Conservation (phyloP, 2,113 vertebrate species). For the Ifrita kowaldi region DNA sequence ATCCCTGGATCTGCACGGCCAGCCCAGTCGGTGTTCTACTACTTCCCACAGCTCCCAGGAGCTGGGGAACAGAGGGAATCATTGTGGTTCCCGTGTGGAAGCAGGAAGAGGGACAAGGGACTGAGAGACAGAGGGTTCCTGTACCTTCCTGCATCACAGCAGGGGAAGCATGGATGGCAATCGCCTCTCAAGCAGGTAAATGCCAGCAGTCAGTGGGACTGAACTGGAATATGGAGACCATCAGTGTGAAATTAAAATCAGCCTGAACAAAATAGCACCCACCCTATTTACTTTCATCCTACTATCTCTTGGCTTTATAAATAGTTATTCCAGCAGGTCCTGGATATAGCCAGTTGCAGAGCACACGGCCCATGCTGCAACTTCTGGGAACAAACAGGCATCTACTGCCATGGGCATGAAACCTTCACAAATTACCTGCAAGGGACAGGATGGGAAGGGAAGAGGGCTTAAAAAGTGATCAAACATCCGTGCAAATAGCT, state of each 20-base stretch:
- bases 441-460: background rate
- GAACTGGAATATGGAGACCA: background rate
- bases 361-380: background rate
- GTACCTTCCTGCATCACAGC: background rate
- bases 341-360: background rate
- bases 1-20: background rate
- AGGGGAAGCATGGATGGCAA: background rate
- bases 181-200: background rate
- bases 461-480: background rate
- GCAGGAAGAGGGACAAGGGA: background rate
- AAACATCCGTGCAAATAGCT: background rate
- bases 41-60: background rate
- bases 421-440: background rate
- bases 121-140: background rate
- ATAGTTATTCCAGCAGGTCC: background rate
- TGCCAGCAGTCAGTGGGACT: background rate
- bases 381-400: background rate
- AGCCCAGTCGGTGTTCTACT: background rate
- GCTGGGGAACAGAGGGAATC: background rate
- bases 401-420: background rate
- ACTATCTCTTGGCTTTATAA: background rate
- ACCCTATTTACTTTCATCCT: background rate
- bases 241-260: background rate
- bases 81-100: fast-evolving
- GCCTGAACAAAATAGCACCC: background rate